Evolutionary conservation across 2,797 vertebrate genomes (phyloP), one percentile per base, ranked within the genome.

Genomic region (Sebastes itinus): DNA sequence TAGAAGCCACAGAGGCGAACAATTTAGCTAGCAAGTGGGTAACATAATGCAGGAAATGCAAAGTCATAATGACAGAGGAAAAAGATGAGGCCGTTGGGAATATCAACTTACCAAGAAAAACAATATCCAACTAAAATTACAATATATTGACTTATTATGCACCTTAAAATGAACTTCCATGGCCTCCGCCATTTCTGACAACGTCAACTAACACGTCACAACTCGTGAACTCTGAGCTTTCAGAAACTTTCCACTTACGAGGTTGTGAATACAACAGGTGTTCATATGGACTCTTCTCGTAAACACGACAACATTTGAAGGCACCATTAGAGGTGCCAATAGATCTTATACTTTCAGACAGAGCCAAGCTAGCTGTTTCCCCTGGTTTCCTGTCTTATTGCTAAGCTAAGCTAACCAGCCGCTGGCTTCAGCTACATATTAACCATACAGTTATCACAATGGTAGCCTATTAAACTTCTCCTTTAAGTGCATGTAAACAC

Each of bases 121-220:
- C 38, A 42, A 42, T 42, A 42, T 42, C 0, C 14, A 16, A 16
- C 38, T 42, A 42, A 42, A 42, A 42, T 42, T 42, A 42, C 14
- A 16, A 42, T 42, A 16, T 42, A 42, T 42, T 42, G 0, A 0
- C 14, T 16, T 42, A 42, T 42, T 42, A 42, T 42, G 38, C 14
- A 42, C 38, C 13, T 0, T 0, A 16, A 42, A 42, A 42, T 42
- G 6, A 42, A 42, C 14, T 42, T 42, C 14, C 38, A 16, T 16
- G 14, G 38, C 38, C 38, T 42, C 0, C 38, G 0, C 14, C 13
- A 16, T 42, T 0, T 42, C 38, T 42, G 38, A 42, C 38, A 42
- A 42, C 2, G 0, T 42, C 6, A 42, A 42, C 14, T 1, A 42
- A 42, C 38, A 16, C 38, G 0, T 38, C 35, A 1, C 38, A 42